Conservation (phyloP, 2,888 invertebrate genomes). For the Gnatocerus cornutus region DNA sequence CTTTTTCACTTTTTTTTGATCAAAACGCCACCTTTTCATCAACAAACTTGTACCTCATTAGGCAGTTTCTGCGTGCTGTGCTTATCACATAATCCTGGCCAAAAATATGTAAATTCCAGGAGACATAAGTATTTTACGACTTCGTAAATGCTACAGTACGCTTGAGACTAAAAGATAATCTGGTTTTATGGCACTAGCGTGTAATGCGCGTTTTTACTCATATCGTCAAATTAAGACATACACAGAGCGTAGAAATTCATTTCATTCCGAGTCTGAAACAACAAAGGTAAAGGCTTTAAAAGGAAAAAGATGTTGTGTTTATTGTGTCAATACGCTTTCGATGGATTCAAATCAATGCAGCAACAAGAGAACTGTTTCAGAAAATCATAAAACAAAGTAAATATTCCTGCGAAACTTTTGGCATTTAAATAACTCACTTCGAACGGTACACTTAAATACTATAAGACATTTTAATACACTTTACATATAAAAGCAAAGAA, state of each 20-base stretch:
- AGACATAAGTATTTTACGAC: conserved; percentile 46
- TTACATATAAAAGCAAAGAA: conserved; percentile 46
- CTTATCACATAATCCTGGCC: conserved; percentile 34
- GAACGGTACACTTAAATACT: conserved; percentile 35
- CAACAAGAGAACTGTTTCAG: conserved; percentile 7
- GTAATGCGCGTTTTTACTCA: conserved; percentile 42
- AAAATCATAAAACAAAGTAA: conserved; percentile 13
- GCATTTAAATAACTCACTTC: conserved; percentile 35
- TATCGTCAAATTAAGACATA: conserved; percentile 31
- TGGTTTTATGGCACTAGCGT: conserved; percentile 38
- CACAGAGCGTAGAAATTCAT: neutral
- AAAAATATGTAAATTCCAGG: conserved; percentile 44
- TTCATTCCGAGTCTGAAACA: neutral
- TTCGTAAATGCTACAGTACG: conserved; percentile 47
- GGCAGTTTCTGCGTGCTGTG: too few relatives aligned
- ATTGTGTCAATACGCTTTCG: conserved; percentile 19
- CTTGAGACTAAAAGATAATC: conserved; percentile 42
- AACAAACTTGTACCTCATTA: too few relatives aligned
- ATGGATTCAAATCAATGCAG: conserved; percentile 13
- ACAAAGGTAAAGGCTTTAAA: conserved; percentile 7
- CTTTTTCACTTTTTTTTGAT: too few relatives aligned
- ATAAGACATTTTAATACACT: conserved; percentile 46
- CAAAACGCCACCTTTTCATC: too few relatives aligned
- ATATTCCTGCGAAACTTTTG: conserved; percentile 22
- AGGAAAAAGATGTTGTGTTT: conserved; percentile 31